phyloP scores from a whole-genome alignment of 2,888 invertebrate species.

The Trachelus tabidus region DNA sequence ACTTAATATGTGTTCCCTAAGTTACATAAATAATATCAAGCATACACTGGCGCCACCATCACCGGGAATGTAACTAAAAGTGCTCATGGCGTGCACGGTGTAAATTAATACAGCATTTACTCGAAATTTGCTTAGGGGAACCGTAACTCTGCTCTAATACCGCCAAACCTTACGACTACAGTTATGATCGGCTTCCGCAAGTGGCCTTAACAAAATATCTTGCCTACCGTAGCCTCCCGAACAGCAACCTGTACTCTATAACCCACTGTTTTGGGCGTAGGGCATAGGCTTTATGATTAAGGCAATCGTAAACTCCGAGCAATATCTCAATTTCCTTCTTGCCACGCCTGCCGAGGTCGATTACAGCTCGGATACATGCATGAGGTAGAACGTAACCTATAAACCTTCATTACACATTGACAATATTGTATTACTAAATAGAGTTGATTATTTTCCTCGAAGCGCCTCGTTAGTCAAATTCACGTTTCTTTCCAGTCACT shows the following conservation, averaged over 20 bases:
- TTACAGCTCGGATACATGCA: background rate
- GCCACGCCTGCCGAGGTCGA: background rate
- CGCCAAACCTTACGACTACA: constrained; percentile 1
- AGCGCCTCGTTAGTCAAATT: background rate
- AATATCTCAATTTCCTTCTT: constrained; percentile 7
- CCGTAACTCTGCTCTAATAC: background rate
- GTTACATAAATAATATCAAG: background rate
- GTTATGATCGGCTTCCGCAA: constrained; percentile 4
- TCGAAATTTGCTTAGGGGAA: constrained; percentile 25
- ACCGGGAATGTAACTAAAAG: background rate
- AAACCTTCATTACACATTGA: background rate
- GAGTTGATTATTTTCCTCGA: background rate
- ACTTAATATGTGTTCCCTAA: background rate
- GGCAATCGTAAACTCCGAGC: constrained; percentile 41
- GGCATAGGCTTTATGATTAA: constrained; percentile 35
- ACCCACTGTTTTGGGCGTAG: background rate
- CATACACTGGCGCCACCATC: background rate
- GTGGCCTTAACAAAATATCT: background rate
- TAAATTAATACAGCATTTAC: constrained; percentile 30
- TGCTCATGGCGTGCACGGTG: background rate
- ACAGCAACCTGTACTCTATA: background rate
- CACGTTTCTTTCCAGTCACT: background rate
- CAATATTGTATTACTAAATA: background rate
- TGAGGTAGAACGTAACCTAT: background rate
- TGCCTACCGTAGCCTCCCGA: background rate